These are phyloP conservation scores for Florisuga fusca DNA, from an alignment of 2,797 vertebrate genomes.

Conservation along the genomic window DNA sequence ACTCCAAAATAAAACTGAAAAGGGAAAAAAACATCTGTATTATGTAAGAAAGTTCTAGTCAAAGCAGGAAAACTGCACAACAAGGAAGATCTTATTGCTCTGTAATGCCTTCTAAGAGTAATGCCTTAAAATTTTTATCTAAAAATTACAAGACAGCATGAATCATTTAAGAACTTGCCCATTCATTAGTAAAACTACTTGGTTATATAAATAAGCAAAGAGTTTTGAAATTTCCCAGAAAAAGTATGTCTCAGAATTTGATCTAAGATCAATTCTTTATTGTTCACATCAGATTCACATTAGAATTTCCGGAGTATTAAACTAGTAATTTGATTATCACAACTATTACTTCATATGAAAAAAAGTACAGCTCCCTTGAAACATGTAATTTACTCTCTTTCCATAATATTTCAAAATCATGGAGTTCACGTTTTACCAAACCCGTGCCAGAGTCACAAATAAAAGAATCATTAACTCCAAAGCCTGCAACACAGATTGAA, in stretches of 20 bases:
- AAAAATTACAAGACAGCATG: not conserved
- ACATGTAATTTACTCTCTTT: not conserved
- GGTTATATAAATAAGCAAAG: not conserved
- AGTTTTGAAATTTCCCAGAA: not conserved
- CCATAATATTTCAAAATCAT: not conserved
- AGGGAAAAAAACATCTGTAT: conserved; percentile 1
- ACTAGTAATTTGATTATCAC: conserved; percentile 1
- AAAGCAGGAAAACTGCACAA: not conserved
- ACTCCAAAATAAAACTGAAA: conserved; percentile 30
- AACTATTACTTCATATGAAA: not conserved
- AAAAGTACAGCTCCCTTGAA: not conserved
- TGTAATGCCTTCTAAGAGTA: conserved; percentile 4
- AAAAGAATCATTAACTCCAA: not conserved
- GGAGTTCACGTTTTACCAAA: not conserved
- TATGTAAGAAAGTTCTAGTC: conserved; percentile 3
- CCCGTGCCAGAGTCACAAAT: not conserved
- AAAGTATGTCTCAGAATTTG: not conserved
- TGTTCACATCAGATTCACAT: not conserved
- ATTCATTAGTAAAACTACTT: conserved; percentile 39
- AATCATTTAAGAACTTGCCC: conserved; percentile 46
- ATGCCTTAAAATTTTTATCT: not conserved
- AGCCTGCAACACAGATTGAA: not conserved
- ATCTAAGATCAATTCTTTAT: conserved; percentile 5
- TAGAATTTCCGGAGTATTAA: not conserved
- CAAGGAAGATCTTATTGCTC: not conserved